Evolutionary conservation across 2,888 invertebrate species (phyloP).

Genomic region (Aspidiotus destructor): DNA sequence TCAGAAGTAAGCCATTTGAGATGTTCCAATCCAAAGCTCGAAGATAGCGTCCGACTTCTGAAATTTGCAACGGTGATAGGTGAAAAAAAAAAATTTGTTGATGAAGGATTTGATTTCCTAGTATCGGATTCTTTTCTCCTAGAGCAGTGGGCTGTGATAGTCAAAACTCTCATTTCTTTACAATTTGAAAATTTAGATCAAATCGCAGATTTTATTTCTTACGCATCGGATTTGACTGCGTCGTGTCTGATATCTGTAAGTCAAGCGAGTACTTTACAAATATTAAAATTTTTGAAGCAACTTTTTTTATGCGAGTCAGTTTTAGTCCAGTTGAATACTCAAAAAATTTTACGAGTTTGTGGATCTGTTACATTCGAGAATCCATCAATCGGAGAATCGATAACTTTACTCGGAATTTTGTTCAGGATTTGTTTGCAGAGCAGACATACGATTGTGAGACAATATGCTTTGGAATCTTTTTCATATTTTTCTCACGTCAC

Average conservation of each 20-base stretch:
- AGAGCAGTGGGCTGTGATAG: not conserved
- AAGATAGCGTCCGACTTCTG: not conserved
- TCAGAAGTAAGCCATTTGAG: not conserved
- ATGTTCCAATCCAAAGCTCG: not conserved
- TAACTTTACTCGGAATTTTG: not conserved
- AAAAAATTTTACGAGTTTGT: not conserved
- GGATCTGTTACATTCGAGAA: not conserved
- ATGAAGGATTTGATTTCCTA: not conserved
- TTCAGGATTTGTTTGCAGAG: not conserved
- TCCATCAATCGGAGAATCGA: not conserved
- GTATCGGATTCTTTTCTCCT: not conserved
- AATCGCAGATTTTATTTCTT: not conserved
- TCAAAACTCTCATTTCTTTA: not conserved
- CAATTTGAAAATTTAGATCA: not conserved
- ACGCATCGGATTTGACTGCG: not conserved
- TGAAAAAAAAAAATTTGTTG: not conserved
- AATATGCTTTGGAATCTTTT: conserved; percentile 13
- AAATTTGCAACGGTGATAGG: not conserved
- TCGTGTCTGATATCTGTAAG: no score
- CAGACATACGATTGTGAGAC: not conserved
- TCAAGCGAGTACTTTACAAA: not conserved
- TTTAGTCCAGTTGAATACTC: not conserved
- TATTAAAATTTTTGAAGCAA: not conserved
- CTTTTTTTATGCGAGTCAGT: conserved; percentile 3
- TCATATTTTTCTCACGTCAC: conserved; percentile 22